Percentiles rank a stretch among this genome's conserved stretches.
These are phyloP conservation scores for Aleiodes sp. DNA, from an alignment of 1,140 invertebrate species.

Conservation along the genomic window DNA sequence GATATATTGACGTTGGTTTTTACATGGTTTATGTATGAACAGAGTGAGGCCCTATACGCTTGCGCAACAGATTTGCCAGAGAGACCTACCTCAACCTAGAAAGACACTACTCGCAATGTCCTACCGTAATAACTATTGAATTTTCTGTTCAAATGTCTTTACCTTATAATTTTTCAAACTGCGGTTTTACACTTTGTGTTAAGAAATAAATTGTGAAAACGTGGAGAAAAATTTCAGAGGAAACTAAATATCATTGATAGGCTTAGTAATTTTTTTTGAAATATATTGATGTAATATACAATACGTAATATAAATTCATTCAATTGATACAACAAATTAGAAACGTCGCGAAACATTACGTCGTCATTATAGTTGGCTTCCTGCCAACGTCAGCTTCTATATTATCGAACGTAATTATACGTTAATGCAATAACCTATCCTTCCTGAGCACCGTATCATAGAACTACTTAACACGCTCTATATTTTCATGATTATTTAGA, in stretches of 20 bases:
- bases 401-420: background rate
- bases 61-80: slow-evolving; percentile 28
- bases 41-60: slow-evolving; percentile 19
- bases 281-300: background rate
- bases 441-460: background rate
- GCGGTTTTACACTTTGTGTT: background rate
- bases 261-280: background rate
- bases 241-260: too few species aligned
- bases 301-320: background rate
- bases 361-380: background rate
- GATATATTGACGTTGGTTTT: background rate
- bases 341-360: background rate
- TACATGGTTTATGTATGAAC: background rate
- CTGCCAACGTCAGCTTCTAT: background rate
- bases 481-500: background rate
- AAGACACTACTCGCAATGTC: slow-evolving; percentile 14
- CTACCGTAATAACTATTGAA: slow-evolving; percentile 30
- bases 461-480: background rate
- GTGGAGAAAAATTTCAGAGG: too few species aligned
- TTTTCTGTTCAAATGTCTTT: background rate
- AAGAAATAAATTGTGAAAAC: background rate
- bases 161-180: background rate
- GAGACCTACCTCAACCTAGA: slow-evolving; percentile 33
- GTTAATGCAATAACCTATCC: background rate
- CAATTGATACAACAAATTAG: background rate